Base-by-base conservation (phyloP, 2,113 vertebrate species). In the Perca schrenkii region DNA sequence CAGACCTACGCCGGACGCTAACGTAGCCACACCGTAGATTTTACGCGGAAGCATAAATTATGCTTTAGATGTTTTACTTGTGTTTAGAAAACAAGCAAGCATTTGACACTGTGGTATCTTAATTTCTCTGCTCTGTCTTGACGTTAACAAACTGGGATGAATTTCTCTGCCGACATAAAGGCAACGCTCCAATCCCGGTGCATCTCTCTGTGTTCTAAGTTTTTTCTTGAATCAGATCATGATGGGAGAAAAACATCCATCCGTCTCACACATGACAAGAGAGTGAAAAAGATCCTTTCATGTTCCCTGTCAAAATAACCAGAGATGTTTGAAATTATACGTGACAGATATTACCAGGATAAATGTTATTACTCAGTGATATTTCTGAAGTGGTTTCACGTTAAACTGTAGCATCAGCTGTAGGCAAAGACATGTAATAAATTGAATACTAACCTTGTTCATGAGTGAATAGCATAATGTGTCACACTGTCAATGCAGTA, bases 161-260 rank as follows among this genome's bases (percentile, higher is more conserved):
- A 70, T 74, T 57, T 54, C 65, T 57, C 60, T 21, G 13, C 8
- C 2, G 28, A 17, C 62, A 46, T 54, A 79, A 65, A 78, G 25
- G 16, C 13, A 73, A 36, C 16, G 0, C 56, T 73, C 72, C 70
- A 81, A 60, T 54, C 25, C 46, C 19, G 12, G 74, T 54, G 25
- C 64, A 61, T 89, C 25, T 25, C 81, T 76, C 50, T 5, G 54
- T 66, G 66, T 69, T 78, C 65, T 36, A 31, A 22, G 25, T 74
- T 86, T 85, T 91, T 84, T 88, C 79, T 88, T 40, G 36, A 92
- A 89, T 90, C 78, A 77, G 74, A 89, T 77, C 79, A 61, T 86
- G 83, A 86, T 68, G 40, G 71, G 34, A 62, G 67, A 67, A 80
- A 62, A 65, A 56, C 60, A 79, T 60, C 80, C 74, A 80, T 88